These are phyloP conservation scores for Scaeva pyrastri DNA, from an alignment of 2,888 invertebrate species.

Conservation along the genomic window DNA sequence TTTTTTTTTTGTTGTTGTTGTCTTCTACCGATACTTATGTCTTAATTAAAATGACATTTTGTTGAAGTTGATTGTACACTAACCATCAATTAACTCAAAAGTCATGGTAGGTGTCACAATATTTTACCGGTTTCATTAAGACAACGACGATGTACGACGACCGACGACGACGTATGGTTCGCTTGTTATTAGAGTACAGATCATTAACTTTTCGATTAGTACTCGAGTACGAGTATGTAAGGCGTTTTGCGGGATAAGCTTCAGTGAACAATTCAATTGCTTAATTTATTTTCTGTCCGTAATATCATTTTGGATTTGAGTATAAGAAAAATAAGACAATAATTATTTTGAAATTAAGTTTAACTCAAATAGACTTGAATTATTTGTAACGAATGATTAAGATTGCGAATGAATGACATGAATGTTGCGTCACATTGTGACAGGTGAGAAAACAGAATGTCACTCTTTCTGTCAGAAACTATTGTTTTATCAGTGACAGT, in stretches of 20 bases:
- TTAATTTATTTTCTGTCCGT: conserved; percentile 12
- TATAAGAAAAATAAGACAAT: background rate
- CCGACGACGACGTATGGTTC: background rate
- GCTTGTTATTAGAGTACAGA: conserved; percentile 23
- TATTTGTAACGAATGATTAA: too few species aligned
- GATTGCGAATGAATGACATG: too few species aligned
- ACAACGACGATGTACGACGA: background rate
- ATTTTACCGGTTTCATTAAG: conserved; percentile 53
- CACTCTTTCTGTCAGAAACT: too few species aligned
- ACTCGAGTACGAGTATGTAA: too few species aligned
- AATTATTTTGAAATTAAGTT: conserved; percentile 61
- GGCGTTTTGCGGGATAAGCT: conserved; percentile 13
- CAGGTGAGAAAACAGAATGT: too few species aligned
- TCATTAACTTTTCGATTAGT: conserved; percentile 68
- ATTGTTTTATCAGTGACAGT: too few species aligned
- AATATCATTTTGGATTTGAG: background rate
- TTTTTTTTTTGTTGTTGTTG: background rate
- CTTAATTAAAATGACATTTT: conserved; percentile 75
- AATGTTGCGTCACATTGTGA: too few species aligned
- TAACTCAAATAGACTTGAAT: too few species aligned
- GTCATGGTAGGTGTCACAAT: conserved; percentile 71
- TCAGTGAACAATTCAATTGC: conserved; percentile 46
- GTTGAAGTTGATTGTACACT: conserved; percentile 60
- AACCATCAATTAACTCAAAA: conserved; percentile 57
- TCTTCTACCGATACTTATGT: conserved; percentile 46